Conservation (phyloP, 23 tunicate genomes). For the Clavelina lepadiformis region DNA sequence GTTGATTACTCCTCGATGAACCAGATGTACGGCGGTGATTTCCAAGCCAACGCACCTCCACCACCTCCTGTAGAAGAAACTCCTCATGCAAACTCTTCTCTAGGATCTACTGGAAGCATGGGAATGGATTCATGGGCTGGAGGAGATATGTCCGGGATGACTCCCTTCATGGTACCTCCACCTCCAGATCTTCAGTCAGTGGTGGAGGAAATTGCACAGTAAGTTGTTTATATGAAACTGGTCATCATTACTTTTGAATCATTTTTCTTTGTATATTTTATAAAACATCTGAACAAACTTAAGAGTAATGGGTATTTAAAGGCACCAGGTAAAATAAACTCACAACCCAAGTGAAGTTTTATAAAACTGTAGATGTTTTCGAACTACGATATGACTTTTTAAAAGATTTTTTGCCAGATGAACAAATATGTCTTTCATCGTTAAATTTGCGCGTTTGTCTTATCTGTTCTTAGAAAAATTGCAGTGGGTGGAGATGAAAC, state of each 20-base stretch:
- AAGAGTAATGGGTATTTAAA: too few relatives aligned
- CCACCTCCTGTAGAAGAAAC: conserved; percentile 8
- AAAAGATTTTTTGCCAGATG: background rate
- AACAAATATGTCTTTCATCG: background rate
- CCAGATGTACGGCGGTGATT: conserved; percentile 1
- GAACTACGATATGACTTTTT: background rate
- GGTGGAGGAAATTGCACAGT: conserved; percentile 86
- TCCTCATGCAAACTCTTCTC: too few relatives aligned
- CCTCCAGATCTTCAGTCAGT: conserved; percentile 86
- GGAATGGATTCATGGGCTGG: too few relatives aligned
- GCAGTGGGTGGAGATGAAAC: conserved; percentile 65
- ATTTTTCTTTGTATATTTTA: too few relatives aligned
- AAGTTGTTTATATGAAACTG: too few relatives aligned
- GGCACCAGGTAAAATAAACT: too few relatives aligned
- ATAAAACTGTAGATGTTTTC: background rate
- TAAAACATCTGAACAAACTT: too few relatives aligned
- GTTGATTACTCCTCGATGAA: background rate
- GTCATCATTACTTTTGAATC: too few relatives aligned
- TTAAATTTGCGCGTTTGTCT: background rate
- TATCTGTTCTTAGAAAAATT: conserved; percentile 44
- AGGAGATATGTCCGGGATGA: background rate
- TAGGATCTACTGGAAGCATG: too few relatives aligned
- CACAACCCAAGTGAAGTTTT: background rate
- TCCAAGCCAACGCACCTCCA: conserved; percentile 8
- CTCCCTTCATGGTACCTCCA: conserved; percentile 67